A percentile compares a stretch with the other conserved stretches of the same genome.
phyloP scores from a whole-genome alignment of 1,140 invertebrate species.

The Zaprionus tsacasi region DNA sequence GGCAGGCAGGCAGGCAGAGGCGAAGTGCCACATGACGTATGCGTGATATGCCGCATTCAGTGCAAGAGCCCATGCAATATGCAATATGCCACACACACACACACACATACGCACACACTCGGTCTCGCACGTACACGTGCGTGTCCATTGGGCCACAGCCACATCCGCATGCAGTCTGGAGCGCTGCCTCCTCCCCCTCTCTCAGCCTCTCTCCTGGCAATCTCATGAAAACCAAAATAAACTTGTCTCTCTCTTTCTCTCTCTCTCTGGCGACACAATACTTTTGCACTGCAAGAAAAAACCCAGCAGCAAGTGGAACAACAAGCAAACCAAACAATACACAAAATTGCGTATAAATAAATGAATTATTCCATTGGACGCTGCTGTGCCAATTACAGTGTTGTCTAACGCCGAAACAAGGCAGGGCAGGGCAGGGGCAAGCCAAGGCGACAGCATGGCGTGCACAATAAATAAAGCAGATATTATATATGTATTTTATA shows the following conservation, averaged over 20 bases:
- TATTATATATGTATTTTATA: neutral
- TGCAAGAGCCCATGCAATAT: constrained; percentile 29
- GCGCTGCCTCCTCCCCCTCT: neutral
- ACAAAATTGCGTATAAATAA: constrained; percentile 11
- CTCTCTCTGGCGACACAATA: neutral
- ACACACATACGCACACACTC: neutral
- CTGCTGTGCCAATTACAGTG: neutral
- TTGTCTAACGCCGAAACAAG: neutral
- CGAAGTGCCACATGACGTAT: constrained; percentile 24
- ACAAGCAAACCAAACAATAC: too few species aligned
- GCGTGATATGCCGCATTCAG: constrained; percentile 26
- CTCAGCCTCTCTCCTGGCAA: neutral
- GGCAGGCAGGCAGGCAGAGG: neutral
- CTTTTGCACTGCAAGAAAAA: neutral
- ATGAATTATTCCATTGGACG: neutral
- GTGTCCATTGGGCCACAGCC: constrained; percentile 1
- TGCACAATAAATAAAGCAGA: neutral
- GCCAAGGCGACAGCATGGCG: neutral
- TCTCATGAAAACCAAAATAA: constrained; percentile 5
- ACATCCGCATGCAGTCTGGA: neutral
- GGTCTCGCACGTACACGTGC: neutral
- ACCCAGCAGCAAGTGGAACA: neutral
- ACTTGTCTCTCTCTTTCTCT: neutral
- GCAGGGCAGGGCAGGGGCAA: neutral
- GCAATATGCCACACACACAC: constrained; percentile 12